Conservation (phyloP, 1,140 invertebrate genomes). For the Tetramorium simillimum region DNA sequence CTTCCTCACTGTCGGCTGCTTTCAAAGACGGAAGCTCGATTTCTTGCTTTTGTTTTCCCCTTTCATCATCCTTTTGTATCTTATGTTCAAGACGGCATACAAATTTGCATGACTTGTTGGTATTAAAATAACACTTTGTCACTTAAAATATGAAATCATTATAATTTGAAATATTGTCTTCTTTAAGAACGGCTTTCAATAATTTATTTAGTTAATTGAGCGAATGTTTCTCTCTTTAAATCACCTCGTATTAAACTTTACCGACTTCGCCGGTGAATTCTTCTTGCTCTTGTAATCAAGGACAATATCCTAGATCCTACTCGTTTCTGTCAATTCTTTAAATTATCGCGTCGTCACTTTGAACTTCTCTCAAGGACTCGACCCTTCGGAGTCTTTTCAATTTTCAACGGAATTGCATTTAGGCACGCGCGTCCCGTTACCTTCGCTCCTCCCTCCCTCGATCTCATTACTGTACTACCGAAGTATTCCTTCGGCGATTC, state of each 20-base stretch:
- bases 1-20: background rate
- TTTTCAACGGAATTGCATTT: conserved; percentile 36
- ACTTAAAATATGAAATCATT: background rate
- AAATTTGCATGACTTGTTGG: background rate
- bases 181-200: background rate
- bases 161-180: background rate
- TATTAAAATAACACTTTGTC: background rate
- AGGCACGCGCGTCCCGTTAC: background rate
- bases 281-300: background rate
- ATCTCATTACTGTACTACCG: background rate
- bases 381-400: background rate
- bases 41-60: background rate
- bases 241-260: background rate
- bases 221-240: background rate
- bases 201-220: background rate
- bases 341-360: background rate
- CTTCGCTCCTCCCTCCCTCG: background rate
- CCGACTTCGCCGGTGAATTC: background rate
- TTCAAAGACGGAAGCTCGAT: background rate
- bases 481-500: conserved; percentile 28
- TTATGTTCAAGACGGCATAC: background rate
- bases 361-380: background rate
- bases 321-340: background rate
- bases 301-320: background rate
- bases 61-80: background rate